Evolutionary conservation across 1,140 invertebrate species (phyloP), one percentile per base, ranked within the genome.

Genomic region (Saxidomus purpurata): DNA sequence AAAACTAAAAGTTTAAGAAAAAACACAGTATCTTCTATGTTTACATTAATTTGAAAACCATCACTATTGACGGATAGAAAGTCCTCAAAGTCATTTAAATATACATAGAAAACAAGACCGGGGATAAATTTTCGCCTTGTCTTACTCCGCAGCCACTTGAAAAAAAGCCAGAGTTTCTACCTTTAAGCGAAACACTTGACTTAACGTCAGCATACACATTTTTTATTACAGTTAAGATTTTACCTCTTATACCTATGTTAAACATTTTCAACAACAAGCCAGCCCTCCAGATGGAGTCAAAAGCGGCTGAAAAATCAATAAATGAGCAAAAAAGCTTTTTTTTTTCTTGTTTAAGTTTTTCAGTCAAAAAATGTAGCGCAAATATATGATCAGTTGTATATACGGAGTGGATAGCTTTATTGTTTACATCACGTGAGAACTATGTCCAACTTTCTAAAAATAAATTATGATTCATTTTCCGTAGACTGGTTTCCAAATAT

Each of bases 381-480:
- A 79, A 79, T n/a, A 79, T 55, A 79, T 79, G 76, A 34, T 79
- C 76, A 28, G 25, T 40, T 13, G 76, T n/a, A n/a, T n/a, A n/a
- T n/a, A n/a, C n/a, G n/a, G n/a, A n/a, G n/a, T n/a, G n/a, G n/a
- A n/a, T n/a, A n/a, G n/a, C n/a, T n/a, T n/a, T n/a, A n/a, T n/a
- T n/a, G n/a, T n/a, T n/a, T n/a, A n/a, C n/a, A n/a, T n/a, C n/a
- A n/a, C n/a, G n/a, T n/a, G n/a, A n/a, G n/a, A n/a, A n/a, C n/a
- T n/a, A n/a, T n/a, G n/a, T n/a, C n/a, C n/a, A n/a, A n/a, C n/a
- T n/a, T n/a, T n/a, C n/a, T n/a, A n/a, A n/a, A n/a, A n/a, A n/a
- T n/a, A n/a, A n/a, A n/a, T n/a, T n/a, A n/a, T n/a, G n/a, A n/a
- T n/a, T n/a, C n/a, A n/a, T n/a, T n/a, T n/a, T n/a, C n/a, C n/a